Base-by-base conservation (phyloP, 2,888 invertebrate species). In the Sipha maydis region DNA sequence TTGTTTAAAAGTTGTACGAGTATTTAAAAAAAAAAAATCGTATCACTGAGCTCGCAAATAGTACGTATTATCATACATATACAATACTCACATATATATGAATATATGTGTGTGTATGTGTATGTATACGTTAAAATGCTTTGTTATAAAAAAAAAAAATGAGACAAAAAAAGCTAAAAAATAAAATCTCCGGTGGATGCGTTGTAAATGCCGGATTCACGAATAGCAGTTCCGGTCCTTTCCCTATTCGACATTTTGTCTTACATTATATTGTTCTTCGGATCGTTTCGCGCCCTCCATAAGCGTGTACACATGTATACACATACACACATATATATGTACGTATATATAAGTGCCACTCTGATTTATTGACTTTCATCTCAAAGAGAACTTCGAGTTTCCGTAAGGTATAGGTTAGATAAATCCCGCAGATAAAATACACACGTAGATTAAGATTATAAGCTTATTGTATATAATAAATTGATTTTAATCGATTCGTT, bases 331-430 rank as follows among this genome's bases (percentile, higher is more conserved):
- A 19, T 61, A 61, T 21, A 19, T 21, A 61, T 61, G 25, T 61
- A 21, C 61, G 25, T 21, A 19, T 21, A 61, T 61, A 7, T 61
- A 21, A 21, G 25, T 61, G 28, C 71, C 28, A 8, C n/a, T 48
- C 48, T 83, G 83, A 83, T 71, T 83, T 83, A 71, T 83, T 48
- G 48, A 82, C 71, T 82, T 31, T 41, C 48, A 21, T 83, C n/a
- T 11, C 28, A n/a, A 41, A 48, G 14, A 14, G 61, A 61, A 71
- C 71, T 71, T 71, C 71, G 14, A 17, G 31, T 28, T 28, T 17
- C 28, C 71, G 61, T 21, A 21, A 61, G 21, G 61, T 61, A 61
- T 21, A 25, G 21, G 61, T 61, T 61, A 61, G 61, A 25, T 61
- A 25, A 21, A 48, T 48, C 48, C 8, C 48, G 3, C 14, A 14